These are phyloP conservation scores for Siphamia tubifer DNA, from an alignment of 2,113 vertebrate genomes.

Conservation along the genomic window DNA sequence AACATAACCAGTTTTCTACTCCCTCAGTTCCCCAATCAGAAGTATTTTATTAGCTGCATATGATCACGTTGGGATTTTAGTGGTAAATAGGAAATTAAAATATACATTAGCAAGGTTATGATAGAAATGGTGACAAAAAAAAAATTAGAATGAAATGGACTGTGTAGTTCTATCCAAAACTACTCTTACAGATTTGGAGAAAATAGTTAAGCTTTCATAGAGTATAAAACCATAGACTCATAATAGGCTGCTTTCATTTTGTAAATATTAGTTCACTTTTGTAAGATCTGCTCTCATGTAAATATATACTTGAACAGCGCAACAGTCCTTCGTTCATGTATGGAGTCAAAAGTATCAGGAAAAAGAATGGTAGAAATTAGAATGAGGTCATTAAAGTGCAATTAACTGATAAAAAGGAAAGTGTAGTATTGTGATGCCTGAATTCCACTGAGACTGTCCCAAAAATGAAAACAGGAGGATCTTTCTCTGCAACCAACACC, in stretches of 20 bases:
- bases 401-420: slow-evolving; percentile 4
- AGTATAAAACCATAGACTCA: neutral
- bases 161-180: neutral
- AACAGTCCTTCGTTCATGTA: neutral
- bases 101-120: neutral
- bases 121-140: neutral
- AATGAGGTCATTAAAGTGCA: slow-evolving; percentile 26
- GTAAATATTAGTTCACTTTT: neutral
- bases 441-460: neutral
- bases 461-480: neutral
- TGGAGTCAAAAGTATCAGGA: neutral
- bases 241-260: too few relatives aligned
- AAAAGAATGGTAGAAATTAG: neutral
- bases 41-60: neutral
- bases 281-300: neutral
- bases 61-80: neutral
- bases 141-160: neutral
- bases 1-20: neutral
- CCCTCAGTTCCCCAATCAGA: neutral
- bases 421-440: neutral
- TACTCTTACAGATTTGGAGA: neutral
- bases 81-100: neutral
- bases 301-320: neutral
- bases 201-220: neutral
- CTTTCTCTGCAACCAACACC: neutral